These are phyloP conservation scores for Cassiopea andromeda DNA, from an alignment of 30 jellyfish, hydroid and myxozoan genomes.

Conservation along the genomic window DNA sequence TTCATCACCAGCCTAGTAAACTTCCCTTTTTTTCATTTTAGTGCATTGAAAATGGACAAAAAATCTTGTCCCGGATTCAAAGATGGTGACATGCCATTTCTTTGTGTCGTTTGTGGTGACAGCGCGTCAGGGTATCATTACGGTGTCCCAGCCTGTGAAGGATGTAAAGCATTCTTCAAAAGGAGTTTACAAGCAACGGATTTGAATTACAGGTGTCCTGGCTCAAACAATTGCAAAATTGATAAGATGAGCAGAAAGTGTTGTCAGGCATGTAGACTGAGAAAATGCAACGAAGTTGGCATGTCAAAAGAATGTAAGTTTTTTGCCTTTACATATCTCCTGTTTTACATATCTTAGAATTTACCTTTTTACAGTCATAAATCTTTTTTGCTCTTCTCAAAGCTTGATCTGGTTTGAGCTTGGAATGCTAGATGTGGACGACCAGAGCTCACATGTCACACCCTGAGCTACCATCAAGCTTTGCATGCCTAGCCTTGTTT, in stretches of 20 bases:
- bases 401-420: too few species aligned
- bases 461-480: too few species aligned
- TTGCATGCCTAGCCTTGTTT: too few species aligned
- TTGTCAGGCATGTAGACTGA: slow-evolving; percentile 94
- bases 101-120: slow-evolving; percentile 94
- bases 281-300: slow-evolving; percentile 94
- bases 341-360: too few species aligned
- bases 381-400: too few species aligned
- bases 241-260: slow-evolving; percentile 96
- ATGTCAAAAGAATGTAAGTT: slow-evolving; percentile 97
- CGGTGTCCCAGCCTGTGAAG: slow-evolving; percentile 98
- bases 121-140: slow-evolving; percentile 97
- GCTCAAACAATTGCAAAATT: slow-evolving; percentile 82
- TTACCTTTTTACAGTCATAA: too few species aligned
- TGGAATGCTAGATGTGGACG: too few species aligned
- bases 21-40: neutral
- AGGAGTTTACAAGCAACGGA: slow-evolving; percentile 88
- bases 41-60: slow-evolving; percentile 74
- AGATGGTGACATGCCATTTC: slow-evolving; percentile 75
- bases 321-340: too few species aligned
- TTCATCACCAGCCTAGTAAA: too few species aligned
- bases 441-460: too few species aligned
- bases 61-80: slow-evolving; percentile 67
- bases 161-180: slow-evolving; percentile 95
- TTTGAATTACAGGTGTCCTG: slow-evolving; percentile 91